Conservation (phyloP, 1,140 invertebrate species). For the Scaptomyza montana region DNA sequence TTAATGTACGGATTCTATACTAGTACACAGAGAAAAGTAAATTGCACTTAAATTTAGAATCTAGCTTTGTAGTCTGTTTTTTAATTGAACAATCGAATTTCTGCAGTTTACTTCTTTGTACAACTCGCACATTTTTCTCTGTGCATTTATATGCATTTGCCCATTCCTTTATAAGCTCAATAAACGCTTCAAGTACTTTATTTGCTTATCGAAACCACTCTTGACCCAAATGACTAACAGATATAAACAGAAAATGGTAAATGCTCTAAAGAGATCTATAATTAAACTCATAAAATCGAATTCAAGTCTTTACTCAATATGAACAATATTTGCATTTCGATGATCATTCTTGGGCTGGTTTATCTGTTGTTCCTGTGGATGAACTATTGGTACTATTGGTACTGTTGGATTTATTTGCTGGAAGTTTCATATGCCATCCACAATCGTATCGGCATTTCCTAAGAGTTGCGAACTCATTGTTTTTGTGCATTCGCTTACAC, state of each 20-base stretch:
- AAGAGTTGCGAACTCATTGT: constrained; percentile 33
- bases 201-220: neutral
- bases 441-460: constrained; percentile 21
- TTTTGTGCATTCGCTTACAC: constrained; percentile 5
- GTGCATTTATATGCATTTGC: neutral
- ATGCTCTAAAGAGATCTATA: too few species aligned
- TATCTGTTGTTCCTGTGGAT: neutral
- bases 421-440: constrained; percentile 23
- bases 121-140: neutral
- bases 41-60: neutral
- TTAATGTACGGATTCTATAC: neutral
- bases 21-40: neutral
- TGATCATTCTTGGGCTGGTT: neutral
- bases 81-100: too few species aligned
- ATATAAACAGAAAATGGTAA: neutral
- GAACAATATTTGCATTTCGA: too few species aligned
- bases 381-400: too few species aligned
- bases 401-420: too few species aligned
- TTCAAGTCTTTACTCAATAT: neutral
- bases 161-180: neutral
- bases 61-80: too few species aligned
- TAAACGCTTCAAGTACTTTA: neutral
- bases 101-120: too few species aligned
- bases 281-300: neutral
- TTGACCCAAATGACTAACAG: neutral